Evolutionary conservation across 2,113 vertebrate species (phyloP).

Genomic region (Phasianus colchicus): DNA sequence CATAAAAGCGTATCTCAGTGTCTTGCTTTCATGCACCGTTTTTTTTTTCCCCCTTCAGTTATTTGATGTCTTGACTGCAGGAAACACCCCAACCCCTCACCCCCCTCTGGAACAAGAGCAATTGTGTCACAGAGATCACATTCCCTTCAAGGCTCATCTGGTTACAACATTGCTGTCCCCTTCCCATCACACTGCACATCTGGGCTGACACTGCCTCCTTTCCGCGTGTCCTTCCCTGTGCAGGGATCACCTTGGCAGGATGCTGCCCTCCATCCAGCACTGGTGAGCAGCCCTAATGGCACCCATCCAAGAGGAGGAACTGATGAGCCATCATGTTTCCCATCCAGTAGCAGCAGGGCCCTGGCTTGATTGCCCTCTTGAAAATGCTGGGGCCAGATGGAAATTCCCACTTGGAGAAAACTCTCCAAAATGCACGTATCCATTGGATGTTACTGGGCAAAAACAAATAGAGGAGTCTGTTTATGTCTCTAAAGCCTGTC

Average conservation of each 20-base stretch:
- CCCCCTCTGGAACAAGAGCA: neutral
- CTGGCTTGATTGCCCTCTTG: constrained; percentile 29
- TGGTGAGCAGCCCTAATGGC: constrained; percentile 45
- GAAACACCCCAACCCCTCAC: neutral
- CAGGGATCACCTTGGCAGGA: constrained; percentile 50
- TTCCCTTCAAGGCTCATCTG: constrained; percentile 5
- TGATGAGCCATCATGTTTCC: constrained; percentile 53
- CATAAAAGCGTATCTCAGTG: neutral
- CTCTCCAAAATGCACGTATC: neutral
- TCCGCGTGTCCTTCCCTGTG: constrained; percentile 13
- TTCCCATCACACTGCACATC: constrained; percentile 8
- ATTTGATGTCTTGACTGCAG: neutral
- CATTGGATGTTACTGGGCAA: neutral
- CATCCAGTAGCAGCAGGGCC: constrained; percentile 16
- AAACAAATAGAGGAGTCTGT: neutral
- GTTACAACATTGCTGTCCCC: neutral
- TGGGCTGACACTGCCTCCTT: neutral
- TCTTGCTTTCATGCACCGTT: neutral
- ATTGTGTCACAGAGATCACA: neutral
- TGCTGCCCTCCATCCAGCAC: neutral
- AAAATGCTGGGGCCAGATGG: constrained; percentile 42
- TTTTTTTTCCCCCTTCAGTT: neutral
- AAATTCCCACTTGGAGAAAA: constrained; percentile 55
- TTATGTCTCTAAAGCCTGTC: neutral
- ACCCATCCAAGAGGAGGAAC: neutral